Evolutionary conservation across 2,113 vertebrate genomes (phyloP), one percentile per base, ranked within the genome.

Genomic region (Brachyhypopomus occidentalis): DNA sequence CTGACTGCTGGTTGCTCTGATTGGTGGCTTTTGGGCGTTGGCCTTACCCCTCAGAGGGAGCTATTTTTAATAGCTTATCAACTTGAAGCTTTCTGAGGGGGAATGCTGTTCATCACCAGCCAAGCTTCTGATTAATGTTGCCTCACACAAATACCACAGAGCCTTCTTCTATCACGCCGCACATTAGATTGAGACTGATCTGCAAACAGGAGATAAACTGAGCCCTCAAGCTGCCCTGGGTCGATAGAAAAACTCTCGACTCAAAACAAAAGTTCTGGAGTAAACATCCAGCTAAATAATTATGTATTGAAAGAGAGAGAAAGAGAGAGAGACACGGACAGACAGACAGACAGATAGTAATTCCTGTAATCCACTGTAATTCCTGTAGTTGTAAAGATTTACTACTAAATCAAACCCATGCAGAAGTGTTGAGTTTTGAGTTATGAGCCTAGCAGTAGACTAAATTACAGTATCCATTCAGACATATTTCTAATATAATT

Each of bases 1-100:
- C 34, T 56, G 20, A 66, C 71, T 66, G 69, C 3, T 17, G 41
- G 41, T 8, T 5, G 1, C 67, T 82, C 66, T 83, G 81, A 83
- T 58, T 59, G 67, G 45, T 83, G 76, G 14, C 70, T 19, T 52
- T 52, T 14, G 8, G 45, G 45, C 45, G 30, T 30, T 69, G 8
- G 8, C 36, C 45, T 64, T 48, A 22, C 19, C 74, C 17, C 41
- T 63, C 16, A 25, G 75, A 67, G 9, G 30, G 14, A 19, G 30
- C 17, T 1, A 5, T 55, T 58, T 78, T 56, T 56, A 36, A 79
- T 79, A 17, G 36, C 36, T 79, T 62, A 62, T 41, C 36, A 79
- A 20, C 16, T 0, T 79, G 30, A 62, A 59, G 58, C 66, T 45
- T 60, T 45, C 72, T 74, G 48, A 36, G 20, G 12, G 23, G 23